phyloP scores from a whole-genome alignment of 2,888 invertebrate species.

The Ophraella communa region DNA sequence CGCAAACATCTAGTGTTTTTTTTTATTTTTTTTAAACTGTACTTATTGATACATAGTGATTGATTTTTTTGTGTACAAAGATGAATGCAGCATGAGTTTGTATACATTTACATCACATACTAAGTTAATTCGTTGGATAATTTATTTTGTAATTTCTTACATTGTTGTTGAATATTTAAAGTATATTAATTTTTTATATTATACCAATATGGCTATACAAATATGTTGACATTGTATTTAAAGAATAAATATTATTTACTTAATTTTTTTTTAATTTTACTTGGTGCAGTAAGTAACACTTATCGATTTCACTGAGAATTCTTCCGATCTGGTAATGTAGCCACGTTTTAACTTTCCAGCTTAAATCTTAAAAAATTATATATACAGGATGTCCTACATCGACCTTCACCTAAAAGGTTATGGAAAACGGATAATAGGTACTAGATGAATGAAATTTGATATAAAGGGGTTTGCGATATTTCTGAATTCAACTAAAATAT shows the following conservation, averaged over 20 bases:
- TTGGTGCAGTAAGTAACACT: neutral
- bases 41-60: slow-evolving; percentile 27
- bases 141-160: slow-evolving; percentile 29
- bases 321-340: too few species aligned
- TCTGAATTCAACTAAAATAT: too few species aligned
- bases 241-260: slow-evolving; percentile 5
- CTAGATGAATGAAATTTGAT: too few species aligned
- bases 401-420: too few species aligned
- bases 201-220: neutral
- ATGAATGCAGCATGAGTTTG: slow-evolving; percentile 32
- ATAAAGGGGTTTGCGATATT: too few species aligned
- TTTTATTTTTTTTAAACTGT: slow-evolving; percentile 22
- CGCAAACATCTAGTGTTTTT: slow-evolving; percentile 4
- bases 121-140: slow-evolving; percentile 29
- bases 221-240: slow-evolving; percentile 4
- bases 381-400: too few species aligned
- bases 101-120: slow-evolving; percentile 33
- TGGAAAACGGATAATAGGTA: too few species aligned
- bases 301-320: too few species aligned
- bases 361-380: too few species aligned
- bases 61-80: slow-evolving; percentile 28
- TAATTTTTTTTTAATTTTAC: slow-evolving; percentile 1
- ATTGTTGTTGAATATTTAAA: slow-evolving; percentile 32
- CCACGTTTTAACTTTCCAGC: too few species aligned
- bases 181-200: slow-evolving; percentile 28